Percentiles rank a stretch among this genome's conserved stretches.
phyloP scores from a whole-genome alignment of 2,113 vertebrate species.

The Carlito syrichta region DNA sequence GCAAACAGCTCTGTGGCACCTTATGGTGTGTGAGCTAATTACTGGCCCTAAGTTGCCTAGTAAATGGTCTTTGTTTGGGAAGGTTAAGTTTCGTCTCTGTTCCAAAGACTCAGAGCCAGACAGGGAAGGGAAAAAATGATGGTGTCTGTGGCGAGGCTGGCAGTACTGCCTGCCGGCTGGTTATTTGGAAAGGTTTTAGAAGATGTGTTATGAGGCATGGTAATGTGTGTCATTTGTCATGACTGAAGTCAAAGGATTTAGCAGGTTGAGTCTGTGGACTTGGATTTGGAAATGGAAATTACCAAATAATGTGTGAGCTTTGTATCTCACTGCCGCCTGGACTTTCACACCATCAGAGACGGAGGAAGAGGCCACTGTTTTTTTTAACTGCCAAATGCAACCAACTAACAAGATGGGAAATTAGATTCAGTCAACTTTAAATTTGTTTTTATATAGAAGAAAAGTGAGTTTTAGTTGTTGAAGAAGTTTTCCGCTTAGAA shows the following conservation, averaged over 20 bases:
- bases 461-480: neutral
- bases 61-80: conserved; percentile 75
- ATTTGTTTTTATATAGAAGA: conserved; percentile 4
- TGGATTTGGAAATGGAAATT: conserved; percentile 64
- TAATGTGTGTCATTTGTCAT: conserved; percentile 70
- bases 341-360: neutral
- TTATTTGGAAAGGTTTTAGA: conserved; percentile 75
- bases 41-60: conserved; percentile 78
- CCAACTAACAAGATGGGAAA: conserved; percentile 74
- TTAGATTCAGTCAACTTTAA: conserved; percentile 65
- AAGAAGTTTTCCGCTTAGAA: neutral
- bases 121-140: conserved; percentile 79
- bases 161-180: conserved; percentile 44
- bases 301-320: conserved; percentile 36
- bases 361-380: neutral
- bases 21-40: conserved; percentile 71
- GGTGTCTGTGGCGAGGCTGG: conserved; percentile 50
- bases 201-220: conserved; percentile 70
- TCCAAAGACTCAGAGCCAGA: conserved; percentile 73
- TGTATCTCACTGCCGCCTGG: neutral
- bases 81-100: conserved; percentile 74
- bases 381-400: conserved; percentile 66
- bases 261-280: conserved; percentile 58
- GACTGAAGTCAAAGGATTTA: conserved; percentile 78
- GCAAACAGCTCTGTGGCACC: conserved; percentile 20